Conservation (phyloP, 2,888 invertebrate genomes). For the Polydrusus tereticollis region DNA sequence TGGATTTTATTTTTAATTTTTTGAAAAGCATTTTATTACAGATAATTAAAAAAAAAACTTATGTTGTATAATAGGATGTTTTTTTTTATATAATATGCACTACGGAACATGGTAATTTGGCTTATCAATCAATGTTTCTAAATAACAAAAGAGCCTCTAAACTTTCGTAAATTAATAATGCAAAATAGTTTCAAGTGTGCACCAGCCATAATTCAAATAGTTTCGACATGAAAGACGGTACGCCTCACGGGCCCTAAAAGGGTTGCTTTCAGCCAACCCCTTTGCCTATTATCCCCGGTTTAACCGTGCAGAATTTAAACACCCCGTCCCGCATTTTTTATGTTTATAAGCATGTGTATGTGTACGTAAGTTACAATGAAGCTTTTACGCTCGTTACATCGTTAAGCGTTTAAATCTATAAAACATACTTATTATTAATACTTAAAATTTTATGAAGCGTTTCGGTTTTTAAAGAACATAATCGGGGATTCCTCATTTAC, state of each 20-base stretch:
- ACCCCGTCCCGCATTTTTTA: conserved; percentile 47
- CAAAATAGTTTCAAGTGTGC: conserved; percentile 44
- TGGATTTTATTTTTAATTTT: no score
- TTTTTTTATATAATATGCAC: neutral
- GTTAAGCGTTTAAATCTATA: conserved; percentile 55
- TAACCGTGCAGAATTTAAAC: conserved; percentile 55
- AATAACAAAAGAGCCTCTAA: conserved; percentile 15
- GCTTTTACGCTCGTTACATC: conserved; percentile 57
- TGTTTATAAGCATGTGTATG: conserved; percentile 43
- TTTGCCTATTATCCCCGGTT: conserved; percentile 54
- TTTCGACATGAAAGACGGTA: conserved; percentile 42
- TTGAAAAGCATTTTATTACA: no score
- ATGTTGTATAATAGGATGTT: no score
- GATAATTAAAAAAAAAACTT: no score
- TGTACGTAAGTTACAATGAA: conserved; percentile 49
- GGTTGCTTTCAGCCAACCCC: conserved; percentile 49
- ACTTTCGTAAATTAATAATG: conserved; percentile 34
- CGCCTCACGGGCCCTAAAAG: conserved; percentile 40
- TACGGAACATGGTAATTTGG: neutral
- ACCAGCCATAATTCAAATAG: conserved; percentile 44
- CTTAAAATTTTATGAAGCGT: neutral
- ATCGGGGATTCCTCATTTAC: no score
- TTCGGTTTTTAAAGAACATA: no score
- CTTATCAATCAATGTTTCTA: conserved; percentile 25
- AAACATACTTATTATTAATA: conserved; percentile 41